Percentiles rank a stretch among this genome's conserved stretches.
phyloP scores from a whole-genome alignment of 2,888 invertebrate species.

The Petrolisthes manimaculis region DNA sequence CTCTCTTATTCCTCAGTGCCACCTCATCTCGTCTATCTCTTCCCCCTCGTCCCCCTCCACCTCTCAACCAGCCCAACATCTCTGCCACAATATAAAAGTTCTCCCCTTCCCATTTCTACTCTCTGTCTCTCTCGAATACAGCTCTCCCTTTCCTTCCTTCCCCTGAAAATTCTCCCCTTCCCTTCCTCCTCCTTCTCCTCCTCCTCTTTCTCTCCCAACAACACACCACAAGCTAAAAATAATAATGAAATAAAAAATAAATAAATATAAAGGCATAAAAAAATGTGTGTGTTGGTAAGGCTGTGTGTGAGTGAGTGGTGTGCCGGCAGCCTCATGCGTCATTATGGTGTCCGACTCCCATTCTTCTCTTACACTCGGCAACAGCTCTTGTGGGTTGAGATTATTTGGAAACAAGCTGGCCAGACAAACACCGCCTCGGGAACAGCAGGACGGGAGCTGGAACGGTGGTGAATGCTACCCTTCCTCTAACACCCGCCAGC shows the following conservation, averaged over 20 bases:
- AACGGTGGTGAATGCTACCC: background rate
- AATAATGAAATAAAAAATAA: background rate
- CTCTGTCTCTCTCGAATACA: too few relatives aligned
- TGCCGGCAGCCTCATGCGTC: too few relatives aligned
- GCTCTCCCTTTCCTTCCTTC: too few relatives aligned
- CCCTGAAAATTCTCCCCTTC: background rate
- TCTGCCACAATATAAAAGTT: too few relatives aligned
- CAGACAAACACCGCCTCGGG: conserved; percentile 4
- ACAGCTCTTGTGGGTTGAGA: background rate
- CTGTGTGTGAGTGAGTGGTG: background rate
- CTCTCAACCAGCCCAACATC: too few relatives aligned
- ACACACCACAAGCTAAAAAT: background rate
- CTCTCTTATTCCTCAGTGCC: too few relatives aligned
- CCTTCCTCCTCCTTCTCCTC: background rate
- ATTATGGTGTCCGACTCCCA: too few relatives aligned
- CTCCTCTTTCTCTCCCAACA: background rate
- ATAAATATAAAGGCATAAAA: background rate
- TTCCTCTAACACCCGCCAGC: background rate
- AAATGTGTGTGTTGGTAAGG: background rate
- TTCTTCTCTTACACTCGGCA: too few relatives aligned
- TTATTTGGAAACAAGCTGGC: background rate
- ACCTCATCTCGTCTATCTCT: too few relatives aligned
- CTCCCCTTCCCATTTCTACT: too few relatives aligned
- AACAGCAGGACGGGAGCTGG: conserved; percentile 4
- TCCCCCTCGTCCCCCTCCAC: too few relatives aligned